Percentiles rank a stretch among this genome's conserved stretches.
These are phyloP conservation scores for Mylabris phalerata DNA, from an alignment of 1,140 invertebrate genomes.

Conservation along the genomic window DNA sequence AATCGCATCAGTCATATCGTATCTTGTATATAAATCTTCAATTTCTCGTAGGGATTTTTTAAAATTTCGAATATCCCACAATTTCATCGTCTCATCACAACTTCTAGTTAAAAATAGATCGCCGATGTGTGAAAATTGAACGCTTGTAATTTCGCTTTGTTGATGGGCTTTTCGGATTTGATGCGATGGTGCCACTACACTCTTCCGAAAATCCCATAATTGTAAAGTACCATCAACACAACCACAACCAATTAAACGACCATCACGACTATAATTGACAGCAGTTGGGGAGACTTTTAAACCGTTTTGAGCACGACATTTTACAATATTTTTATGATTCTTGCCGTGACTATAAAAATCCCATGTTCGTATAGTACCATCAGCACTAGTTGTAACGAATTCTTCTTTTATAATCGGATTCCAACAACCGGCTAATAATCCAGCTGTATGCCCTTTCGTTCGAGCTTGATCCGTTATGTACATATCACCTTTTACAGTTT, in stretches of 20 bases:
- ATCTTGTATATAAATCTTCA: conserved; percentile 71
- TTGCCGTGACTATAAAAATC: conserved; percentile 66
- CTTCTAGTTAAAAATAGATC: conserved; percentile 72
- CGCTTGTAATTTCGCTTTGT: conserved; percentile 73
- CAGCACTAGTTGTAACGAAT: conserved; percentile 90
- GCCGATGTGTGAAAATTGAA: conserved; percentile 86
- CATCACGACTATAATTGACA: conserved; percentile 80
- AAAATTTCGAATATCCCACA: conserved; percentile 88
- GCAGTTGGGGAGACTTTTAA: conserved; percentile 82
- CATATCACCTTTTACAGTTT: conserved; percentile 95
- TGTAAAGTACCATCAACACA: conserved; percentile 96
- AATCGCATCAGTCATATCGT: conserved; percentile 85
- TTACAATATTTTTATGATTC: conserved; percentile 78
- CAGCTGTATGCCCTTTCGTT: conserved; percentile 94
- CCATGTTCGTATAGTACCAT: conserved; percentile 91
- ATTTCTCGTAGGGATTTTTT: conserved; percentile 69
- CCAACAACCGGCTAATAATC: conserved; percentile 87
- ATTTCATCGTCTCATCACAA: conserved; percentile 89
- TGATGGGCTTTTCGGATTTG: conserved; percentile 76
- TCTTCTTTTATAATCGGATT: conserved; percentile 87
- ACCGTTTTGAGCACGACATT: conserved; percentile 81
- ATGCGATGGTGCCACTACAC: conserved; percentile 72
- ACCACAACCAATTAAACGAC: conserved; percentile 80
- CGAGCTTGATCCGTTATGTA: conserved; percentile 91
- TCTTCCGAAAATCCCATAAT: conserved; percentile 92